phyloP scores from a whole-genome alignment of 2,113 vertebrate genomes.

The Irena cyanogastra region DNA sequence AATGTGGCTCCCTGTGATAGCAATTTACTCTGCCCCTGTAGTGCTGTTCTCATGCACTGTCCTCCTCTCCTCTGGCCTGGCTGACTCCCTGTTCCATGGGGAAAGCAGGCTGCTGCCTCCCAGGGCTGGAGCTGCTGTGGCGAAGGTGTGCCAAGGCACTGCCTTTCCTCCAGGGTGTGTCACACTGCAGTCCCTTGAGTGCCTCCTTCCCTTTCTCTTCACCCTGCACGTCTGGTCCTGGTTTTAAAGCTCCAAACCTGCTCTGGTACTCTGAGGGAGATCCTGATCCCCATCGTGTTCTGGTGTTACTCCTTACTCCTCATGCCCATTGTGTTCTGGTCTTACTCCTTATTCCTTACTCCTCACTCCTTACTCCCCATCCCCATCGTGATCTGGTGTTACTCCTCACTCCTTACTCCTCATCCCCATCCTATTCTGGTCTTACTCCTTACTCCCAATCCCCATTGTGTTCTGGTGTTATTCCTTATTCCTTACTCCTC shows the following conservation, averaged over 20 bases:
- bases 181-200: background rate
- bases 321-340: too few species aligned
- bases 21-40: background rate
- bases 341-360: too few species aligned
- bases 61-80: background rate
- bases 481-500: too few species aligned
- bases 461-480: too few species aligned
- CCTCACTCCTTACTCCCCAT: too few species aligned
- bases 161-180: background rate
- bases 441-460: too few species aligned
- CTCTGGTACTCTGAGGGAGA: background rate
- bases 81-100: background rate
- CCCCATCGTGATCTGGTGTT: too few species aligned
- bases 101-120: background rate
- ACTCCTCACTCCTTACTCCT: too few species aligned
- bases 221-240: background rate
- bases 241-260: background rate
- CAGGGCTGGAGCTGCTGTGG: background rate
- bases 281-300: fast-evolving
- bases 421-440: too few species aligned
- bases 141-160: background rate
- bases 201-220: background rate
- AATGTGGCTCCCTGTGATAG: background rate
- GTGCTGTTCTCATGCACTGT: background rate
- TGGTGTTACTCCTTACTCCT: too few species aligned